Conservation (phyloP, 2,797 vertebrate genomes). For the Rhabdomys pumilio region DNA sequence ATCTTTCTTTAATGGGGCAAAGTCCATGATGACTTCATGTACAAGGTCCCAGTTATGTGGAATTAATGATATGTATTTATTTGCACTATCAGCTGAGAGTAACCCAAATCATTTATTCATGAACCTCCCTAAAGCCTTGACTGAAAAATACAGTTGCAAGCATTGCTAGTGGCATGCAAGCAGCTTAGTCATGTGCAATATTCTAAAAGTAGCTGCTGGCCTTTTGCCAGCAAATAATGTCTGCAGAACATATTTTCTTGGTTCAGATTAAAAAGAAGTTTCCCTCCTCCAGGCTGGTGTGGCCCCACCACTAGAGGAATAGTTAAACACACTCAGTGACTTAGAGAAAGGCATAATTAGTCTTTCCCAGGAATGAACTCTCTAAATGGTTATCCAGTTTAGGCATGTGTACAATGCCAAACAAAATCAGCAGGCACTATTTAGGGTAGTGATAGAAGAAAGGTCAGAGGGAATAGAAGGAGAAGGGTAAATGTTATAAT, state of each 20-base stretch:
- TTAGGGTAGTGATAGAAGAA: neutral
- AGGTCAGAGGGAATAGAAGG: neutral
- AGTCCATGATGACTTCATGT: neutral
- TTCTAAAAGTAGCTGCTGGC: neutral
- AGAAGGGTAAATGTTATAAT: neutral
- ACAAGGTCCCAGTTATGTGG: neutral
- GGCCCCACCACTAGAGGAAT: neutral
- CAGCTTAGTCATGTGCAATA: neutral
- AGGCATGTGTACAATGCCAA: neutral
- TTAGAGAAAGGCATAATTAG: neutral
- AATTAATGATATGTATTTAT: slow-evolving; percentile 28
- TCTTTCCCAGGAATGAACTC: neutral
- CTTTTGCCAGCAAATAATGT: neutral
- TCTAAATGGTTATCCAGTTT: neutral
- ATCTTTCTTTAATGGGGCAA: neutral
- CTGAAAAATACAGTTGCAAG: neutral
- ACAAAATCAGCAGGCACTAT: neutral
- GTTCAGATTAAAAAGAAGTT: slow-evolving; percentile 72
- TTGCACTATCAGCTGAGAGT: neutral
- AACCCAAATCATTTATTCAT: neutral
- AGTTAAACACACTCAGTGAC: neutral
- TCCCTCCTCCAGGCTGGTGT: neutral
- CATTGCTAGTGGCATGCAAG: neutral
- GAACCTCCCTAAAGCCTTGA: neutral
- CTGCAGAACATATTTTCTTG: slow-evolving; percentile 71